Evolutionary conservation across 2,888 invertebrate species (phyloP).

Genomic region (Stenotaenia linearis): DNA sequence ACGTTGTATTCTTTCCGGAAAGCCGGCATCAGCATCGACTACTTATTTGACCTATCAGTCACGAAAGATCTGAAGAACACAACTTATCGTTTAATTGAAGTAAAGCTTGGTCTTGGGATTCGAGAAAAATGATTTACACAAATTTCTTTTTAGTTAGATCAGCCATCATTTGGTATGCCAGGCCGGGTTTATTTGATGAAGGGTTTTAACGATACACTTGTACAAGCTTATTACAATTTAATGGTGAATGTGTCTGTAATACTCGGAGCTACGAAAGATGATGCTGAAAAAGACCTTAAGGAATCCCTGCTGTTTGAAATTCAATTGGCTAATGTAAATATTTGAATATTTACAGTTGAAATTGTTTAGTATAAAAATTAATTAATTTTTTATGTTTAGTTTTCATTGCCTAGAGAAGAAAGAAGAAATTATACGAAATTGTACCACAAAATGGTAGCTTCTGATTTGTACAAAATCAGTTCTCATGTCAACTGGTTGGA

Average conservation of each 20-base stretch:
- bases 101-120: too few species aligned
- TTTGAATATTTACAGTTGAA: not conserved
- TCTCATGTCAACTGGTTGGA: slow-evolving; percentile 58
- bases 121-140: too few species aligned
- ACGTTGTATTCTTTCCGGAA: slow-evolving; percentile 74
- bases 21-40: slow-evolving; percentile 79
- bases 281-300: slow-evolving; percentile 64
- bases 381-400: slow-evolving; percentile 51
- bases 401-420: slow-evolving; percentile 80
- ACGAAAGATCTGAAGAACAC: slow-evolving; percentile 85
- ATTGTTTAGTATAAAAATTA: not conserved
- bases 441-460: slow-evolving; percentile 87
- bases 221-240: slow-evolving; percentile 57
- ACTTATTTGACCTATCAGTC: slow-evolving; percentile 83
- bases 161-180: slow-evolving; percentile 69
- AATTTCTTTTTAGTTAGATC: slow-evolving; percentile 75
- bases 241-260: slow-evolving; percentile 74
- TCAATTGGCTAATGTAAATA: slow-evolving; percentile 79
- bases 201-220: slow-evolving; percentile 69
- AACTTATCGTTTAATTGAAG: slow-evolving; percentile 74
- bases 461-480: slow-evolving; percentile 58
- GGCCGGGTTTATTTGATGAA: slow-evolving; percentile 79
- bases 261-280: slow-evolving; percentile 67
- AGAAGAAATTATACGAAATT: slow-evolving; percentile 80
- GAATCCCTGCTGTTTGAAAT: slow-evolving; percentile 84